These are phyloP conservation scores for Daboia siamensis DNA, from an alignment of 2,113 vertebrate species.

Conservation along the genomic window DNA sequence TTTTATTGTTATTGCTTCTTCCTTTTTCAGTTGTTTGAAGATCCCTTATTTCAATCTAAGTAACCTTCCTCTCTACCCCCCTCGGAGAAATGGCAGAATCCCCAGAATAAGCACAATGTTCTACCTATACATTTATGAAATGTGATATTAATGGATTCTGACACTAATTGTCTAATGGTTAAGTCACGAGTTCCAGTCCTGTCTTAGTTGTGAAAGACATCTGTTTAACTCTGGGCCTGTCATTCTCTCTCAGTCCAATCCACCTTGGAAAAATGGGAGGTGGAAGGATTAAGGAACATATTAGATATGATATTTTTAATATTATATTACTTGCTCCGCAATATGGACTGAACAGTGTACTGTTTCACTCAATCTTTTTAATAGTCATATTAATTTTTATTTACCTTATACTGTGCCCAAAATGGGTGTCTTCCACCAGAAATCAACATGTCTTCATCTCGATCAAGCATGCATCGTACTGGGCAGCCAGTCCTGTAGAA, in stretches of 20 bases:
- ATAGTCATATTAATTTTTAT: background rate
- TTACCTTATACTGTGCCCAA: constrained; percentile 88
- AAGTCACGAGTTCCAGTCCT: background rate
- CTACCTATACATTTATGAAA: no score
- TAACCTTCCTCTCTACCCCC: no score
- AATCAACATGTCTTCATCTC: constrained; percentile 94
- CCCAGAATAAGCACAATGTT: no score
- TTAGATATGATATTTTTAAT: background rate
- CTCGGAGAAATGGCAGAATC: no score
- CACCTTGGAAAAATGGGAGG: background rate
- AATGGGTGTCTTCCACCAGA: constrained; percentile 92
- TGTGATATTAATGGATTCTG: no score
- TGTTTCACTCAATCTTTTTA: background rate
- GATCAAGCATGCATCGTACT: constrained; percentile 91
- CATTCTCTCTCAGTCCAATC: background rate
- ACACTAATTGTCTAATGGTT: background rate
- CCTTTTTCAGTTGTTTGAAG: no score
- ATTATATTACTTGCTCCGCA: background rate
- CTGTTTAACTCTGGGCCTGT: background rate
- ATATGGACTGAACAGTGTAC: background rate
- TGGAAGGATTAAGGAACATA: background rate
- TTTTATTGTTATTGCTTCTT: no score
- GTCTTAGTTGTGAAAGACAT: background rate
- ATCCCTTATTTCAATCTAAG: no score
- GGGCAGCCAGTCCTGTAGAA: constrained; percentile 76